These are phyloP conservation scores for Uloborus plumipes DNA, from an alignment of 2,888 invertebrate species.

Conservation along the genomic window DNA sequence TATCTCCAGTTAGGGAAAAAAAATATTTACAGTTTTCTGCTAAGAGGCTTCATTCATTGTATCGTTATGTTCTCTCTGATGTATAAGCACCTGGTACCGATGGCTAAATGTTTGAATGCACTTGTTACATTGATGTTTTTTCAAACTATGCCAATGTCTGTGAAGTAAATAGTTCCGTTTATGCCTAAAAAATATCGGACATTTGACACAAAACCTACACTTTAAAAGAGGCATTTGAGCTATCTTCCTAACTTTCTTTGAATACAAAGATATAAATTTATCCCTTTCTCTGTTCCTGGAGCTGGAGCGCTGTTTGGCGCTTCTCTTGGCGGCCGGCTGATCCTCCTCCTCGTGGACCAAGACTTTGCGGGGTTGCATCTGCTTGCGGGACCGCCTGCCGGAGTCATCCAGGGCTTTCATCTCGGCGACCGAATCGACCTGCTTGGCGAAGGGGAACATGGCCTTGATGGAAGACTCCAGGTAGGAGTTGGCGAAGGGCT, in stretches of 20 bases:
- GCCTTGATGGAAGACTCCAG: conserved; percentile 40
- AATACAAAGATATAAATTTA: conserved; percentile 62
- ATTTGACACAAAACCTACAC: conserved; percentile 60
- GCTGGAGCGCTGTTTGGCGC: conserved; percentile 25
- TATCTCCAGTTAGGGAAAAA: no score
- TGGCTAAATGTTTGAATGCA: conserved; percentile 61
- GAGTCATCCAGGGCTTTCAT: conserved; percentile 14
- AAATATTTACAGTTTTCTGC: conserved; percentile 21
- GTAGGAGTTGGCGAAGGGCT: conserved; percentile 9
- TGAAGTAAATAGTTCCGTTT: conserved; percentile 62
- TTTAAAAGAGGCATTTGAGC: conserved; percentile 61
- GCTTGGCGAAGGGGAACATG: conserved; percentile 51
- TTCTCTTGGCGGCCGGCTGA: neutral
- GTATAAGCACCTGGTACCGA: conserved; percentile 64
- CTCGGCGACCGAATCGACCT: neutral
- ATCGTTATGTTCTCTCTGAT: conserved; percentile 57
- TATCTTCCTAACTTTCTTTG: conserved; percentile 56
- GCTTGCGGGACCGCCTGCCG: conserved; percentile 52
- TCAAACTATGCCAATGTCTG: conserved; percentile 52
- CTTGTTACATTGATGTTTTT: conserved; percentile 52
- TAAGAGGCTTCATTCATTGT: conserved; percentile 47
- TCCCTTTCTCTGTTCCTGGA: conserved; percentile 36
- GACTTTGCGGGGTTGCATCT: conserved; percentile 55
- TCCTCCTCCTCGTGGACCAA: conserved; percentile 17
- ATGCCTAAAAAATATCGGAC: conserved; percentile 63